phyloP scores from a whole-genome alignment of 2,888 invertebrate genomes.

The Macropis europaea region DNA sequence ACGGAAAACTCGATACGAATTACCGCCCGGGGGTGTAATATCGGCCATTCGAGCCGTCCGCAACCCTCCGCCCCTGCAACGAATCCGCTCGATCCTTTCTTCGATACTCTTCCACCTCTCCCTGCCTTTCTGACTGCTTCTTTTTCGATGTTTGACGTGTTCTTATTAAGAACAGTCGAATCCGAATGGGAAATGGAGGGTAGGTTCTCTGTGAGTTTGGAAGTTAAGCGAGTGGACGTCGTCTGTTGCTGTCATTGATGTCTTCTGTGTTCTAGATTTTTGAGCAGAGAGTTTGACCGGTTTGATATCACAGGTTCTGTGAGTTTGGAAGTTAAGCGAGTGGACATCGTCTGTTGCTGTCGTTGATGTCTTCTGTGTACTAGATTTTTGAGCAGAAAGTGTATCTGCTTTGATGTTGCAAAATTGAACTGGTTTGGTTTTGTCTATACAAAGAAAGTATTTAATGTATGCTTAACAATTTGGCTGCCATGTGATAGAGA shows the following conservation, averaged over 20 bases:
- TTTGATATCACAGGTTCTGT: too few relatives aligned
- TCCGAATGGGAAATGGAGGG: conserved; percentile 8
- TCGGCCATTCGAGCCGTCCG: conserved; percentile 50
- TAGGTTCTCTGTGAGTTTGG: not conserved
- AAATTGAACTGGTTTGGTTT: too few relatives aligned
- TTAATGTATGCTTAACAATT: too few relatives aligned
- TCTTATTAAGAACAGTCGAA: conserved; percentile 27
- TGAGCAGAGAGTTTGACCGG: too few relatives aligned
- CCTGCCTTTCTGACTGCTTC: conserved; percentile 30
- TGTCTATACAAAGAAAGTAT: too few relatives aligned
- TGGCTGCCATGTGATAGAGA: too few relatives aligned
- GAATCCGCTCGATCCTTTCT: conserved; percentile 43
- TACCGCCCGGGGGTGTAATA: conserved; percentile 64
- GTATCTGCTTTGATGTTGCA: too few relatives aligned
- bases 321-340: conserved; percentile 17
- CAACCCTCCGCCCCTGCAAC: conserved; percentile 27
- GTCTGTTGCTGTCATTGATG: conserved; percentile 34
- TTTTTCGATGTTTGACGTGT: not conserved
- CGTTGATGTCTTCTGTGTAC: conserved; percentile 42
- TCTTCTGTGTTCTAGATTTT: too few relatives aligned
- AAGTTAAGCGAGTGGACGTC: conserved; percentile 10
- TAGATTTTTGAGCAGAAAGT: too few relatives aligned
- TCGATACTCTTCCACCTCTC: conserved; percentile 24
- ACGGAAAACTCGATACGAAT: conserved; percentile 67
- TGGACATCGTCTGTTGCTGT: not conserved